phyloP scores from a whole-genome alignment of 2,888 invertebrate species.

The Unio delphinus region DNA sequence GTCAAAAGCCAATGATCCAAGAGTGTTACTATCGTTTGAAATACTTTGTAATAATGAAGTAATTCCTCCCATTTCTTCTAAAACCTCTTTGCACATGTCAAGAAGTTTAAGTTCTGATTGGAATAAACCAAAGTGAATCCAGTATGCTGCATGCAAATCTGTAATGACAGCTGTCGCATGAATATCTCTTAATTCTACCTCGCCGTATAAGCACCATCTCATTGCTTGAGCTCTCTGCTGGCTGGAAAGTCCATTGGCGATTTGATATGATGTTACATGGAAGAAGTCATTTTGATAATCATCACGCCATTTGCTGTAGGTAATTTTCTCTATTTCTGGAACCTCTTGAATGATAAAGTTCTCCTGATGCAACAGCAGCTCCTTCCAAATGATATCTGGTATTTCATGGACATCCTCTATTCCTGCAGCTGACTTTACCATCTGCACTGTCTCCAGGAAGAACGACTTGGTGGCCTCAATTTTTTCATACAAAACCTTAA shows the following conservation, averaged over 20 bases:
- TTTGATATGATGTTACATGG: conserved; percentile 10
- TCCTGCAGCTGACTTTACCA: conserved; percentile 23
- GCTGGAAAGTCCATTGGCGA: background rate
- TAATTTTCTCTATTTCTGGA: conserved; percentile 5
- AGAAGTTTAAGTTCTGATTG: conserved; percentile 13
- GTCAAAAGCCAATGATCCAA: too few species aligned
- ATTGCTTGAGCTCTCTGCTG: background rate
- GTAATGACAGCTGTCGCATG: background rate
- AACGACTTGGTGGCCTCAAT: conserved; percentile 28
- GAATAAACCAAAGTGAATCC: conserved; percentile 7
- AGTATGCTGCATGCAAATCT: conserved; percentile 12
- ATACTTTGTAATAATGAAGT: too few species aligned
- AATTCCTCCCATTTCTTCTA: background rate
- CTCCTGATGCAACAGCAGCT: conserved; percentile 20
- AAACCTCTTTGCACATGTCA: conserved; percentile 4
- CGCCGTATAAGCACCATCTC: conserved; percentile 10
- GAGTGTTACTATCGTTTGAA: too few species aligned
- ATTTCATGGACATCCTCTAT: conserved; percentile 28
- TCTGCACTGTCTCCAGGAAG: conserved; percentile 21
- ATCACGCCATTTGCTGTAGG: conserved; percentile 2
- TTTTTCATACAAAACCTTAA: conserved; percentile 14
- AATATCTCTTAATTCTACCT: background rate
- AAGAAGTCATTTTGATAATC: conserved; percentile 32
- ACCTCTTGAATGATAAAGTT: conserved; percentile 15
- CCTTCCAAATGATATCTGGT: conserved; percentile 24